Evolutionary conservation across 2,113 vertebrate genomes (phyloP).

Genomic region (Nestor notabilis): DNA sequence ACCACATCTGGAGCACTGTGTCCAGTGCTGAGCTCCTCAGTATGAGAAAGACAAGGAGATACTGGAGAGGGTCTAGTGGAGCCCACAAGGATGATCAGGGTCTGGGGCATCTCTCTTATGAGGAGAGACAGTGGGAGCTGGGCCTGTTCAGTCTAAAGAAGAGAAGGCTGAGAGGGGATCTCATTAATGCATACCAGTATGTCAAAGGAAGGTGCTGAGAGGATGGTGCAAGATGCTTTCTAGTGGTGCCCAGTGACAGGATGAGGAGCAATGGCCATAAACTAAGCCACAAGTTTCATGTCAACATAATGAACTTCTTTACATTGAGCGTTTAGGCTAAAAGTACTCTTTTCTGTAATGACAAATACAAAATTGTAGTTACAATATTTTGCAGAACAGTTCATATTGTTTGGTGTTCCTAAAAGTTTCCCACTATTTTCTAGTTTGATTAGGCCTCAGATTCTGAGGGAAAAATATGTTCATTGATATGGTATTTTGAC

Average conservation of each 20-base stretch:
- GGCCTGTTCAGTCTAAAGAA: background rate
- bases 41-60: background rate
- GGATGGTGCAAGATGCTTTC: background rate
- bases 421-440: background rate
- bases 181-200: background rate
- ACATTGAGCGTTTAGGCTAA: background rate
- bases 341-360: background rate
- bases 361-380: background rate
- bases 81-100: background rate
- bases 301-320: background rate
- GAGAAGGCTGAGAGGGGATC: background rate
- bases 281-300: background rate
- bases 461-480: background rate
- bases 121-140: background rate
- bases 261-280: background rate
- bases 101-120: background rate
- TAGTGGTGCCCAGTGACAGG: background rate
- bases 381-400: background rate
- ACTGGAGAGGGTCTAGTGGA: background rate
- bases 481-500: background rate
- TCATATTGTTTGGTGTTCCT: background rate
- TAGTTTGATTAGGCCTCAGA: background rate
- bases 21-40: background rate
- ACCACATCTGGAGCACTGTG: background rate
- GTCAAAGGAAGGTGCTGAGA: background rate